A percentile compares a stretch with the other conserved stretches of the same genome.
phyloP scores from a whole-genome alignment of 2,797 vertebrate species.

The Ceyx erithaca region DNA sequence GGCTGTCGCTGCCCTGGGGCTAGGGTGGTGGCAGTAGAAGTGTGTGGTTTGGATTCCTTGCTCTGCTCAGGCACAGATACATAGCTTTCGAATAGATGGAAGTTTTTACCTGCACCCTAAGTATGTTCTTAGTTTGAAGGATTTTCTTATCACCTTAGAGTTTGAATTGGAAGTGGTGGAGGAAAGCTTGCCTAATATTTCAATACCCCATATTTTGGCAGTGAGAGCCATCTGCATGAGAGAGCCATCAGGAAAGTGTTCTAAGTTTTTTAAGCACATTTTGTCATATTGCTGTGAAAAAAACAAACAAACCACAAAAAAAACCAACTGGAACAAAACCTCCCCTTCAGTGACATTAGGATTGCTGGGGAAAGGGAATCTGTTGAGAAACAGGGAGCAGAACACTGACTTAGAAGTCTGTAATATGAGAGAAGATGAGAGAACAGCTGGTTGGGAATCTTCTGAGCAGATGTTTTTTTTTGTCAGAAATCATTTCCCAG shows the following conservation, averaged over 20 bases:
- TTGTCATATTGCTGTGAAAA: background rate
- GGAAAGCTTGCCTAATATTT: background rate
- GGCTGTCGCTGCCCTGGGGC: background rate
- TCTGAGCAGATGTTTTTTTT: constrained; percentile 27
- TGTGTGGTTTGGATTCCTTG: background rate
- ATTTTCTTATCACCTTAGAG: background rate
- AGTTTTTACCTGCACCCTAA: background rate
- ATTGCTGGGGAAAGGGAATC: background rate
- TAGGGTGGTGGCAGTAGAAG: background rate
- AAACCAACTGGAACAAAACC: background rate
- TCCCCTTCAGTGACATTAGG: background rate
- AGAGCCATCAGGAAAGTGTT: background rate
- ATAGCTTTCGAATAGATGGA: background rate
- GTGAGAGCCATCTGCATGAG: rapidly evolving
- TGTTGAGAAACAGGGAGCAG: background rate
- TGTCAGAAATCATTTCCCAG: background rate
- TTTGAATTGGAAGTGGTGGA: background rate
- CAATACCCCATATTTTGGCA: background rate
- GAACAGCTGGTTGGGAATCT: constrained; percentile 9
- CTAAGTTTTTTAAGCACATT: background rate
- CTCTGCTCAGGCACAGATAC: background rate
- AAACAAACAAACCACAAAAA: no score
- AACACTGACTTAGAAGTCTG: background rate
- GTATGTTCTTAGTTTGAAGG: background rate
- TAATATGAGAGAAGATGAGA: background rate